phyloP scores from a whole-genome alignment of 2,888 invertebrate genomes.

The Perizoma affinitatum region DNA sequence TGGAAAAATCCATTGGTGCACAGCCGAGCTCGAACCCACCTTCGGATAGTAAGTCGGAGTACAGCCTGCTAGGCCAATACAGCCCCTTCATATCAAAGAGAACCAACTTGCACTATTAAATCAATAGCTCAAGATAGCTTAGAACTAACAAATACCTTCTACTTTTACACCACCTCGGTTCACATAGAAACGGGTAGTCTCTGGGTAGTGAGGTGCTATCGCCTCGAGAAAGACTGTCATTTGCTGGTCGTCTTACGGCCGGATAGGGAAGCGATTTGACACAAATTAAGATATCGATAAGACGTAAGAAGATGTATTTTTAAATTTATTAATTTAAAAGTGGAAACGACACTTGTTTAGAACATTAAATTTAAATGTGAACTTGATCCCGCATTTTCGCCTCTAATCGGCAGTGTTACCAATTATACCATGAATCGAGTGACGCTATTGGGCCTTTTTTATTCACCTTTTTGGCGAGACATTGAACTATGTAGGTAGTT shows the following conservation, averaged over 20 bases:
- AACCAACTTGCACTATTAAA: neutral
- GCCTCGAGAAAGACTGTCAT: slow-evolving; percentile 35
- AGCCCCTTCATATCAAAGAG: neutral
- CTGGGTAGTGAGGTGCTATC: slow-evolving; percentile 25
- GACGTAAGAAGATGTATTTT: neutral
- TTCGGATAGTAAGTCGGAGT: too few species aligned
- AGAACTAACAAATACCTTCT: neutral
- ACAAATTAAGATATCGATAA: neutral
- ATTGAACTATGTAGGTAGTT: neutral
- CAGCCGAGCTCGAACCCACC: too few species aligned
- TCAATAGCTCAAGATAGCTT: neutral
- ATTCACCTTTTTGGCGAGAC: too few species aligned
- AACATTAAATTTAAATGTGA: too few species aligned
- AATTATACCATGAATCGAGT: too few species aligned
- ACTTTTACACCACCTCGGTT: neutral
- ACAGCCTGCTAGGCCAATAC: too few species aligned
- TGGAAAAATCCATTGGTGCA: too few species aligned
- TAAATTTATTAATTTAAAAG: too few species aligned
- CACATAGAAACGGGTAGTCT: slow-evolving; percentile 3
- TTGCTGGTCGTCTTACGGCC: slow-evolving; percentile 35
- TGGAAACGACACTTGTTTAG: too few species aligned
- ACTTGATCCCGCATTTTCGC: too few species aligned
- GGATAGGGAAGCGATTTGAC: slow-evolving; percentile 25
- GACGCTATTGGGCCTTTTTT: too few species aligned
- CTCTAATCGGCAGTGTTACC: too few species aligned